These are phyloP conservation scores for Alligator sinensis DNA, from an alignment of 2,113 vertebrate genomes.

Conservation along the genomic window DNA sequence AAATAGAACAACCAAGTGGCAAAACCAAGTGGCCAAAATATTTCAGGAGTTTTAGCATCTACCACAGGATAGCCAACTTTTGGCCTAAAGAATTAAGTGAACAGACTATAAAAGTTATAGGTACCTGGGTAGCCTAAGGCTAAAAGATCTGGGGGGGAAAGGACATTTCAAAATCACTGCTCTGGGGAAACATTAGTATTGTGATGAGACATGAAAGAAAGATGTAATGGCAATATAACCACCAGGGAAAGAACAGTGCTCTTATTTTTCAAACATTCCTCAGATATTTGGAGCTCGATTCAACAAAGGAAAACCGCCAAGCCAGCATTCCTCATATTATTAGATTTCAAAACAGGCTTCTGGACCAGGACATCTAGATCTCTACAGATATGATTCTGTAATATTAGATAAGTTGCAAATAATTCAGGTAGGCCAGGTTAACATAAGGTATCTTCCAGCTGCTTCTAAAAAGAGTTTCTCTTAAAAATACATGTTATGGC, in stretches of 20 bases:
- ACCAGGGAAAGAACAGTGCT: neutral
- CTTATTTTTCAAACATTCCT: constrained; percentile 5
- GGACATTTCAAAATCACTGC: neutral
- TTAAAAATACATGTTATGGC: rapidly evolving
- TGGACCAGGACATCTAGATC: neutral
- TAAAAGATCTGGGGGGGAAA: neutral
- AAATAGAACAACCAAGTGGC: constrained; percentile 38
- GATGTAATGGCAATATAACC: neutral
- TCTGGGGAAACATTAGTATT: neutral
- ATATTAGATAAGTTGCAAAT: neutral
- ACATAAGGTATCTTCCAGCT: rapidly evolving
- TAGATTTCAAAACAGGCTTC: neutral
- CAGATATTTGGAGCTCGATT: constrained; percentile 2
- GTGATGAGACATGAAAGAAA: constrained; percentile 12
- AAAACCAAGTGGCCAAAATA: neutral
- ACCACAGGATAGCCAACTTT: neutral
- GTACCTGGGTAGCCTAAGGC: neutral
- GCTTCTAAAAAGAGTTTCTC: neutral
- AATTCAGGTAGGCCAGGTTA: neutral
- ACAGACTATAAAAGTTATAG: constrained; percentile 38
- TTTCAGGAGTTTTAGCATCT: neutral
- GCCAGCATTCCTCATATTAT: neutral
- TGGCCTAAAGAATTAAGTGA: neutral
- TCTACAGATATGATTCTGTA: rapidly evolving
- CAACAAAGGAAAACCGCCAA: neutral